A percentile compares a stretch with the other conserved stretches of the same genome.
Conservation (phyloP, 2,113 vertebrate species). For the Podarcis muralis region DNA sequence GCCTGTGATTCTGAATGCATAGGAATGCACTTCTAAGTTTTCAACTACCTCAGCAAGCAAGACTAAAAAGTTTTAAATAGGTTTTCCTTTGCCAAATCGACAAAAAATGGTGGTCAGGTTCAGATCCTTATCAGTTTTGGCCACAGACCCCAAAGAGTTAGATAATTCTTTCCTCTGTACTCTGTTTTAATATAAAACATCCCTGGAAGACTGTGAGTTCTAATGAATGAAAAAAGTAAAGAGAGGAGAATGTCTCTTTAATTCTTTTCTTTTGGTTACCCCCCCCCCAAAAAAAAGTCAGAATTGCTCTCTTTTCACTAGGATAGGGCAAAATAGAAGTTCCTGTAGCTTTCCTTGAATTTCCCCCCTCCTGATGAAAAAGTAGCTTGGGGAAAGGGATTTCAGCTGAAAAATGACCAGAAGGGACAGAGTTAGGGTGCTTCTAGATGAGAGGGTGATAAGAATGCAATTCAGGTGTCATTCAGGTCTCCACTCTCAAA, state of each 20-base stretch:
- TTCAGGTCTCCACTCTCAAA: neutral
- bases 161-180: neutral
- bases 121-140: neutral
- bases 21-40: neutral
- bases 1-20: neutral
- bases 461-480: too few relatives aligned
- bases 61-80: neutral
- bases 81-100: neutral
- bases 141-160: neutral
- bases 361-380: neutral
- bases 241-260: neutral
- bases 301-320: neutral
- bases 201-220: neutral
- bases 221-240: neutral
- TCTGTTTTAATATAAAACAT: neutral
- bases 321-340: too few relatives aligned
- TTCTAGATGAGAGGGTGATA: neutral
- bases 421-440: neutral
- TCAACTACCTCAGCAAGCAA: neutral
- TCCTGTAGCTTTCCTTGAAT: neutral
- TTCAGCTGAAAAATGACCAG: neutral
- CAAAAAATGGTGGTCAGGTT: neutral
- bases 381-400: neutral
- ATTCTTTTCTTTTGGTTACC: neutral
- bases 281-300: too few relatives aligned